A percentile compares a stretch with the other conserved stretches of the same genome.
Evolutionary conservation across 2,113 vertebrate species (phyloP).

Genomic region (Erinaceus europaeus): DNA sequence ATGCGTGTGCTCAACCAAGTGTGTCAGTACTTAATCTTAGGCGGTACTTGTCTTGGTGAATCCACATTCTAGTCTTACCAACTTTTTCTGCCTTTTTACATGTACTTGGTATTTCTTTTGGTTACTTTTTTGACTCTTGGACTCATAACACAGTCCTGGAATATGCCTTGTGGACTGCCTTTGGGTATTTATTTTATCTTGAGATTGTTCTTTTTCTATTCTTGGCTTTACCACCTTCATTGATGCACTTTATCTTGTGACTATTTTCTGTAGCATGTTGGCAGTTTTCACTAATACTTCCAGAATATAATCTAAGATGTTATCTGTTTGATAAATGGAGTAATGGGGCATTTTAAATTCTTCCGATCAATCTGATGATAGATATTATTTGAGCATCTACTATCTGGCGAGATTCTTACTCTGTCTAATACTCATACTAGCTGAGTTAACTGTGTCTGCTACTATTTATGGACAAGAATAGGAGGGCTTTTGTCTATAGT

Average conservation of each 20-base stretch:
- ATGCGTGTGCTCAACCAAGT: too few relatives aligned
- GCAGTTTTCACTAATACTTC: background rate
- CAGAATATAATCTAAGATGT: background rate
- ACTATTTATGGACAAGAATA: background rate
- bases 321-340: background rate
- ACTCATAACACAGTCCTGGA: background rate
- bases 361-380: background rate
- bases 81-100: background rate
- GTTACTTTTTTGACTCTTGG: background rate
- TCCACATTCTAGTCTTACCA: background rate
- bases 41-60: background rate
- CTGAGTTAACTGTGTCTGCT: background rate
- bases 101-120: background rate
- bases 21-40: background rate
- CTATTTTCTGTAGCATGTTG: conserved; percentile 3
- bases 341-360: background rate
- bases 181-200: background rate
- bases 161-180: background rate
- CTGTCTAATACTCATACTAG: too few relatives aligned
- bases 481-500: background rate
- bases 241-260: background rate
- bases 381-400: background rate
- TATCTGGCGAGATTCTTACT: too few relatives aligned
- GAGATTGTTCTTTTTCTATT: background rate
- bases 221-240: background rate